Evolutionary conservation across 1,140 invertebrate genomes (phyloP).

Genomic region (Philopotamus ludificatus): DNA sequence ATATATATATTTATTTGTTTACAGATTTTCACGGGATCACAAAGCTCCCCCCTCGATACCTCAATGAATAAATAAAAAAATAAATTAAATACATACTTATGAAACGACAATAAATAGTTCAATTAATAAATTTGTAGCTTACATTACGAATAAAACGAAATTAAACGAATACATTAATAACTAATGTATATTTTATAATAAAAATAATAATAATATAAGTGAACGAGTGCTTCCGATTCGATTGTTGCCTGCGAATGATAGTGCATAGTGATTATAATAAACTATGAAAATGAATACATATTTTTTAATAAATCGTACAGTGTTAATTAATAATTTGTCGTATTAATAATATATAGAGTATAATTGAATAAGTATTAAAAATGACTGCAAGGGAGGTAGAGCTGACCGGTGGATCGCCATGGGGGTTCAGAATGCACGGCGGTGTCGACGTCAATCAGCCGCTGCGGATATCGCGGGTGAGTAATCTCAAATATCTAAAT

Average conservation of each 20-base stretch:
- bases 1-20: neutral
- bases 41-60: too few species aligned
- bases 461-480: conserved; percentile 76
- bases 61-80: too few species aligned
- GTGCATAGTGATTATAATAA: neutral
- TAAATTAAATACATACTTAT: conserved; percentile 20
- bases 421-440: conserved; percentile 87
- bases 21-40: too few species aligned
- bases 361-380: conserved; percentile 20
- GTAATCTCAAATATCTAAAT: conserved; percentile 50
- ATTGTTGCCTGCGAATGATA: conserved; percentile 24
- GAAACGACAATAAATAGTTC: conserved; percentile 17
- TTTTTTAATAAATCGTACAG: neutral
- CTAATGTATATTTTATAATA: neutral
- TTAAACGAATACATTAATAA: neutral
- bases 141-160: neutral
- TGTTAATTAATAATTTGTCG: neutral
- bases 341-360: conserved; percentile 2
- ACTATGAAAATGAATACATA: neutral
- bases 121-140: neutral
- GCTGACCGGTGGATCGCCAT: conserved; percentile 79
- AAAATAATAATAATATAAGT: neutral
- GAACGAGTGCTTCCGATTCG: conserved; percentile 31
- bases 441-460: conserved; percentile 72
- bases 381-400: conserved; percentile 71